Conservation (phyloP, 2,797 vertebrate genomes). For the Artibeus lituratus region DNA sequence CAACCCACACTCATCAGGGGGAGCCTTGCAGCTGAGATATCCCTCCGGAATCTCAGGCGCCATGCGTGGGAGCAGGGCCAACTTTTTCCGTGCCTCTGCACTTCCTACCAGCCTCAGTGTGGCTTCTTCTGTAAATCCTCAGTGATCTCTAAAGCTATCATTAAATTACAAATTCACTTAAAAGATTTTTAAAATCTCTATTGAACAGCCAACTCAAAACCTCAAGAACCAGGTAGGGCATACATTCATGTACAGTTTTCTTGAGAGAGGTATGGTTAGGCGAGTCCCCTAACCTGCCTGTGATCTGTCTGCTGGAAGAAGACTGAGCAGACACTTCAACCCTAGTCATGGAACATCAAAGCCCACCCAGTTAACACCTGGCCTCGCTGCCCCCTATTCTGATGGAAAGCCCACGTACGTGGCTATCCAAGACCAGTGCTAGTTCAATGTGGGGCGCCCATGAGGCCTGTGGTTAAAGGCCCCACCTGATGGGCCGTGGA, state of each 20-base stretch:
- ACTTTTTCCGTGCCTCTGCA: too few species aligned
- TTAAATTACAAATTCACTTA: not conserved
- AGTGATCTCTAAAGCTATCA: not conserved
- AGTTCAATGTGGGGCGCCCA: accelerated
- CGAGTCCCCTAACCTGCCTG: not conserved
- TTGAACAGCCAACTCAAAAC: not conserved
- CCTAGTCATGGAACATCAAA: not conserved
- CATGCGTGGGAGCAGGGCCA: not conserved
- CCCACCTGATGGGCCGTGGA: accelerated
- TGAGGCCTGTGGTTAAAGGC: not conserved
- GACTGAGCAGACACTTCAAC: not conserved
- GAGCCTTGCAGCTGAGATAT: not conserved
- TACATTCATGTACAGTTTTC: not conserved
- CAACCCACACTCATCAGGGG: not conserved
- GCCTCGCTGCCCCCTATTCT: not conserved
- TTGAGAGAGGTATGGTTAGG: not conserved
- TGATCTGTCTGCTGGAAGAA: not conserved
- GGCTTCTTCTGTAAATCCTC: not conserved
- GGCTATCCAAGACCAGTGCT: not conserved
- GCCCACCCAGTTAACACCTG: too few species aligned
- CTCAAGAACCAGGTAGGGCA: not conserved
- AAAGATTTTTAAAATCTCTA: not conserved
- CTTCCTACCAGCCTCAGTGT: not conserved
- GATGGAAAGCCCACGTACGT: accelerated
- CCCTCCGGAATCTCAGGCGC: not conserved